phyloP scores from a whole-genome alignment of 2,888 invertebrate species.

The Palloptera scutellata region DNA sequence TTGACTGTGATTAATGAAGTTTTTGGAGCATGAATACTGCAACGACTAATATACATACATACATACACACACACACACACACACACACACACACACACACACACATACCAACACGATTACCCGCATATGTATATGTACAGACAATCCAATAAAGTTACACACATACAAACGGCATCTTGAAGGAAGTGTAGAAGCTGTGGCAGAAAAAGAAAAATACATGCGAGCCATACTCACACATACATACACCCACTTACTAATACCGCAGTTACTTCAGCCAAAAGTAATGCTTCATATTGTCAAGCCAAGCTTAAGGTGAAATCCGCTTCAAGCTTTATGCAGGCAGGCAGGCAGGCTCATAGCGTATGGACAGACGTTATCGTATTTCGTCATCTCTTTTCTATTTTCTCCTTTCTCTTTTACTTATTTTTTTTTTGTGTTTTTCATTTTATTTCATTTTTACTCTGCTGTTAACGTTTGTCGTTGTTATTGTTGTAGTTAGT shows the following conservation, averaged over 20 bases:
- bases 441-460: not conserved
- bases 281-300: constrained; percentile 10
- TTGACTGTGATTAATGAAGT: constrained; percentile 58
- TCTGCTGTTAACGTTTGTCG: constrained; percentile 4
- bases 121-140: not conserved
- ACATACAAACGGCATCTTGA: not conserved
- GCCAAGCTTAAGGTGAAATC: constrained; percentile 25
- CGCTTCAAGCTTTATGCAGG: constrained; percentile 51
- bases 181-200: not conserved
- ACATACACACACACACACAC: not conserved
- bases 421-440: no score
- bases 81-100: not conserved
- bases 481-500: constrained; percentile 19
- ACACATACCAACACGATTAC: not conserved
- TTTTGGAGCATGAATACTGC: constrained; percentile 42
- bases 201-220: not conserved
- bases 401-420: no score
- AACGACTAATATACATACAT: not conserved
- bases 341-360: constrained; percentile 15
- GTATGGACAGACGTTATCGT: not conserved
- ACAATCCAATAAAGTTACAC: not conserved
- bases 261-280: not conserved
- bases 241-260: not conserved
- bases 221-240: not conserved
- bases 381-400: not conserved